Evolutionary conservation across 1,140 invertebrate species (phyloP).

Genomic region (Maconellicoccus hirsutus): DNA sequence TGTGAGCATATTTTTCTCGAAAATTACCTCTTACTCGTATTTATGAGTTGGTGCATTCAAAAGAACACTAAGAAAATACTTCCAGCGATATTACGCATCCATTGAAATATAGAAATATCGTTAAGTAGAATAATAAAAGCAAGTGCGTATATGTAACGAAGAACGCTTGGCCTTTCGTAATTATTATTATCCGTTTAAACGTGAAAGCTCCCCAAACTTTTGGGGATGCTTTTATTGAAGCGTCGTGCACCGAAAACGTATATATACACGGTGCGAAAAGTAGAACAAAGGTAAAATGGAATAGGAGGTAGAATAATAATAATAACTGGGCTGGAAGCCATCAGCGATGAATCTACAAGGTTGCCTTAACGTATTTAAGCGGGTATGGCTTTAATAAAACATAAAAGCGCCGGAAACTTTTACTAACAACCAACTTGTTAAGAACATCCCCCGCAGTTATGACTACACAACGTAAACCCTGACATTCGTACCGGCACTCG

Average conservation of each 20-base stretch:
- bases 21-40: no score
- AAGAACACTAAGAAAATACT: no score
- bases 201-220: background rate
- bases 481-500: background rate
- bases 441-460: conserved; percentile 21
- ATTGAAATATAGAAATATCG: no score
- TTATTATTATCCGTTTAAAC: background rate
- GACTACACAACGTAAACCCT: conserved; percentile 14
- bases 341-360: conserved; percentile 18
- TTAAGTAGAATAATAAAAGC: no score
- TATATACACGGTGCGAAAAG: background rate
- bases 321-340: conserved; percentile 13
- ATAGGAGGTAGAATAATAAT: conserved; percentile 5
- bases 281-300: conserved; percentile 1
- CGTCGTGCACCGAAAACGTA: background rate
- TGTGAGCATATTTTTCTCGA: no score
- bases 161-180: background rate
- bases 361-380: conserved; percentile 13
- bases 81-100: no score
- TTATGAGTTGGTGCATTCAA: no score
- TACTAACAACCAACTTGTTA: conserved; percentile 22
- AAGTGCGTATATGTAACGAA: no score
- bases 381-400: conserved; percentile 19
- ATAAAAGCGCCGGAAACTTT: conserved; percentile 22
- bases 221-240: background rate